These are phyloP conservation scores for Pangasius macronema DNA, from an alignment of 2,797 vertebrate genomes.

Conservation along the genomic window DNA sequence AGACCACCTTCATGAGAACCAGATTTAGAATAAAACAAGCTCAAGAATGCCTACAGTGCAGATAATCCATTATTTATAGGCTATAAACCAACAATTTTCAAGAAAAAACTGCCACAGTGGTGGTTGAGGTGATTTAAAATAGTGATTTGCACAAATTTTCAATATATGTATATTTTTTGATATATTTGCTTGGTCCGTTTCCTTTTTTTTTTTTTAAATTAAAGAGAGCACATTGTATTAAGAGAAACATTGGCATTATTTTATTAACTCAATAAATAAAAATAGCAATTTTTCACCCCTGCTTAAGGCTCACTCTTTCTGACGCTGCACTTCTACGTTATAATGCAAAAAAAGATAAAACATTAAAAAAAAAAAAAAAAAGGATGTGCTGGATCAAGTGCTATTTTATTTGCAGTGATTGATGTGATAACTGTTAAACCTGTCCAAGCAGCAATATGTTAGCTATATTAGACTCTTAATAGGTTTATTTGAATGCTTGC, in stretches of 20 bases:
- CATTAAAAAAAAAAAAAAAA: not conserved
- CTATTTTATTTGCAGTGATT: not conserved
- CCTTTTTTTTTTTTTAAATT: not conserved
- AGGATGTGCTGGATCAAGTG: not conserved
- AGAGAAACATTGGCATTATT: not conserved
- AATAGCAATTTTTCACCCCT: not conserved
- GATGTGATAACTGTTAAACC: too few species aligned
- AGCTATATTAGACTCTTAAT: not conserved
- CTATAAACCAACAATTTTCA: not conserved
- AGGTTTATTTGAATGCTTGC: not conserved
- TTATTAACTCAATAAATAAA: not conserved
- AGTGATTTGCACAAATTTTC: not conserved
- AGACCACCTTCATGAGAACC: slow-evolving; percentile 23
- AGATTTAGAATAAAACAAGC: not conserved
- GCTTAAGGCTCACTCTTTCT: not conserved
- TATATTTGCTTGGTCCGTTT: not conserved
- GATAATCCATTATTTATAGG: not conserved
- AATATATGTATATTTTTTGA: not conserved
- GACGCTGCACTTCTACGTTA: not conserved
- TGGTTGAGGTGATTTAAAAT: not conserved
- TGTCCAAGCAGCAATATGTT: not conserved
- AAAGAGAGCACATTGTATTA: not conserved
- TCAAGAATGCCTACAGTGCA: not conserved
- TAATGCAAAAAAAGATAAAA: not conserved
- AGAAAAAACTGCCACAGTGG: not conserved